A percentile compares a stretch with the other conserved stretches of the same genome.
These are phyloP conservation scores for Falco concolor DNA, from an alignment of 2,797 vertebrate species.

Conservation along the genomic window DNA sequence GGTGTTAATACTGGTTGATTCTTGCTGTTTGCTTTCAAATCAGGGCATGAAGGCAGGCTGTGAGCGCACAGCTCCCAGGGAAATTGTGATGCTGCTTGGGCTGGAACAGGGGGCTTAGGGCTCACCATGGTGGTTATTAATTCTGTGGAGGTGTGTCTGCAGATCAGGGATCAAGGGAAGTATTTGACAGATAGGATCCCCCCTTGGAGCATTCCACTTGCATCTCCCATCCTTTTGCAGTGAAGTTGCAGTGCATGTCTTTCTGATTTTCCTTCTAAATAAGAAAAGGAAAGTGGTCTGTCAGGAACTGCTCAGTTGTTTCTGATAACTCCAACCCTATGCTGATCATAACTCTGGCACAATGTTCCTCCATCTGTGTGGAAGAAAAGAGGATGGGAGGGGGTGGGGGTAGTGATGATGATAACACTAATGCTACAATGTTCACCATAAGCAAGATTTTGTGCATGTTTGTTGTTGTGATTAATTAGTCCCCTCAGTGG, in stretches of 20 bases:
- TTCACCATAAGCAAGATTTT: background rate
- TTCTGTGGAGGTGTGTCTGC: background rate
- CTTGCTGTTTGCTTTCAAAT: background rate
- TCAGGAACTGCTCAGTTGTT: conserved; percentile 31
- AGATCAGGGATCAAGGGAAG: background rate
- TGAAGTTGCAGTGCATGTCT: background rate
- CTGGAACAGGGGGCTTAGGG: background rate
- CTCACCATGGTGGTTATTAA: background rate
- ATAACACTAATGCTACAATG: background rate
- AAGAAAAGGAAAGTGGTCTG: background rate
- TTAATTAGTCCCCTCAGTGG: background rate
- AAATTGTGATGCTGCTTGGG: background rate
- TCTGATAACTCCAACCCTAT: conserved; percentile 40
- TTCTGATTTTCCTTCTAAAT: background rate
- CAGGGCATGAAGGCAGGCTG: background rate
- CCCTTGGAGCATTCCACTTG: background rate
- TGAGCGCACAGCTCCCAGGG: background rate
- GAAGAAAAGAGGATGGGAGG: background rate
- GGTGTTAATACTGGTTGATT: background rate
- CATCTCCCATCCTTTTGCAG: background rate
- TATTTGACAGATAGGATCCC: background rate
- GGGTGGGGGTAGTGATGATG: accelerated
- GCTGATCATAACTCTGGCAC: conserved; percentile 18
- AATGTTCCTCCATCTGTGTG: background rate
- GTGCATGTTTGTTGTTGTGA: background rate